Percentiles rank a stretch among this genome's conserved stretches.
Evolutionary conservation across 2,888 invertebrate species (phyloP).

Genomic region (Dioctria linearis): DNA sequence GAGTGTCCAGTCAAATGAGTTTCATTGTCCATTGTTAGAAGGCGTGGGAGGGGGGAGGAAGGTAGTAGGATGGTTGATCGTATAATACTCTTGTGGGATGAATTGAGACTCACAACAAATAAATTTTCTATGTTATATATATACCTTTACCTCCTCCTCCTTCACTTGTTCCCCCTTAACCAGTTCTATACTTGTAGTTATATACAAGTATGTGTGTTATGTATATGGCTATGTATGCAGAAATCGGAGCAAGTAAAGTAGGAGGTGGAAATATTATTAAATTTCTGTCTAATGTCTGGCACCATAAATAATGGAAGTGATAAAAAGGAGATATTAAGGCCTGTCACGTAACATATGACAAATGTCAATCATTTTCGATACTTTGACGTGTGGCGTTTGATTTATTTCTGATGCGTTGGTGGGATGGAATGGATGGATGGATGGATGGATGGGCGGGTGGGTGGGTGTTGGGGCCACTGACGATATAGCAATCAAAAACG

Average conservation of each 20-base stretch:
- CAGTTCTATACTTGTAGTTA: too few species aligned
- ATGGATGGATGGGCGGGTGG: not conserved
- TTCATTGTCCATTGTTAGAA: constrained; percentile 5
- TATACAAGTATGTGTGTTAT: too few species aligned
- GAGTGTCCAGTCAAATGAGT: constrained; percentile 15
- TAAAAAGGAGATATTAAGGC: constrained; percentile 58
- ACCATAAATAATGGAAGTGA: constrained; percentile 58
- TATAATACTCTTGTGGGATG: not conserved
- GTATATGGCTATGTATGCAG: too few species aligned
- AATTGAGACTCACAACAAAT: not conserved
- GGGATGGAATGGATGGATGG: not conserved
- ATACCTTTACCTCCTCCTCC: too few species aligned
- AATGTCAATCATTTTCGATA: constrained; percentile 58
- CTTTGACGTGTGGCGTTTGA: constrained; percentile 56
- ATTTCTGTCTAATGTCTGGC: constrained; percentile 56
- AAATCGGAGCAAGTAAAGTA: not conserved
- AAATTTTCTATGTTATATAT: too few species aligned
- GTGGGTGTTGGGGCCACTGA: not conserved
- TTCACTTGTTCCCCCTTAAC: too few species aligned
- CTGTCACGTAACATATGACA: constrained; percentile 59
- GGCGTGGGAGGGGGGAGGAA: not conserved
- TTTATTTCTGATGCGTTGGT: constrained; percentile 43
- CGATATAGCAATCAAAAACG: constrained; percentile 33
- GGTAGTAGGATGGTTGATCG: not conserved
- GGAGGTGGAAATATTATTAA: constrained; percentile 52